Base-by-base conservation (phyloP, 2,797 vertebrate species). In the Poecilia wingei region DNA sequence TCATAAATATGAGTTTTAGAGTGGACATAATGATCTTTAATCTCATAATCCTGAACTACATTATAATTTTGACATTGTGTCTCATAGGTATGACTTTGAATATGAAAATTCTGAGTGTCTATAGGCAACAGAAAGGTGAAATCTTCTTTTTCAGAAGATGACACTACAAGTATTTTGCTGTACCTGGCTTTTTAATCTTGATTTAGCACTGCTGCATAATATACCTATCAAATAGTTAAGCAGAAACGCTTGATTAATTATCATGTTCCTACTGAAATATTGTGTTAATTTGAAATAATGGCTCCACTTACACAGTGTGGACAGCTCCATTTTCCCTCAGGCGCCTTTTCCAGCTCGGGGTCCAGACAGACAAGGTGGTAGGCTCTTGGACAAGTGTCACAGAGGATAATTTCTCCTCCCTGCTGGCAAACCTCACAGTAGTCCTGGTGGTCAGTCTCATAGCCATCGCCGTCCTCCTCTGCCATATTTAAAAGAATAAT, bases 401-500 rank as follows among this genome's bases (percentile, higher is more conserved):
- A 99, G 85, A 99, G 94, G 92, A 99, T 99, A 90, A 99, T 99
- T 92, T 99, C 98, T 7, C 98, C 98, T 0, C 98, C 98, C 93
- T 99, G 98, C 92, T 99, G 98, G 94, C 98, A 99, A 86, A 99
- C 98, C 93, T 99, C 98, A 0, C 98, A 99, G 96, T 99, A 99
- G 93, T 99, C 98, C 95, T 99, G 98, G 92, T 99, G 98, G 93
- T 99, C 98, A 0, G 98, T 99, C 96, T 99, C 98, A 0, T 99
- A 99, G 3, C 98, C 98, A 0, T 99, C 98, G 0, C 98, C 98
- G 0, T 99, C 98, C 71, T 99, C 98, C 4, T 94, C 98, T 98
- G 92, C 43, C 89, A n/a, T 49, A 75, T 55, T 57, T 1, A 36
- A 47, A 57, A 9, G 4, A 61, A 74, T 8, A 75, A 45, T 46